Conservation (phyloP, 2,888 invertebrate species). For the Diaphora mendica region DNA sequence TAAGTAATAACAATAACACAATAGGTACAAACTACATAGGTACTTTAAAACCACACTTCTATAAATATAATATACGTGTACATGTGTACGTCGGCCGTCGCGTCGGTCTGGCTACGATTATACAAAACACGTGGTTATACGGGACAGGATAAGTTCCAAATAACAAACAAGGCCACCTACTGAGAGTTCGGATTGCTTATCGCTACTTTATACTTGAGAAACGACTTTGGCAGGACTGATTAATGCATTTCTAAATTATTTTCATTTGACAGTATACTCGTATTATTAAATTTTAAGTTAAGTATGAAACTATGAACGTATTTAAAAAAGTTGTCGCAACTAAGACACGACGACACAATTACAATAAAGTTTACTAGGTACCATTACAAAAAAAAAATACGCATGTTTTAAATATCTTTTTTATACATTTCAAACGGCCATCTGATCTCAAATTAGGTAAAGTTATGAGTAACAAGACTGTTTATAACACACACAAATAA, state of each 20-base stretch:
- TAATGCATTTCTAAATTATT: not conserved
- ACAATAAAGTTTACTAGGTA: no score
- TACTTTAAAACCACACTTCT: not conserved
- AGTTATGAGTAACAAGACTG: no score
- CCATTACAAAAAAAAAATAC: no score
- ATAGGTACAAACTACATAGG: not conserved
- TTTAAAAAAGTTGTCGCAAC: not conserved
- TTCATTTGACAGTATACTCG: not conserved
- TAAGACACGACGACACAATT: not conserved
- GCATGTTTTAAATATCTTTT: no score
- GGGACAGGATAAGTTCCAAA: constrained; percentile 37
- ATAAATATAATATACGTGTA: constrained; percentile 1
- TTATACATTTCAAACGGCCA: not conserved
- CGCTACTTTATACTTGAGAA: not conserved
- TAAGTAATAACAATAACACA: constrained; percentile 3
- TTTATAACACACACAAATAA: no score
- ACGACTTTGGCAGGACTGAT: not conserved
- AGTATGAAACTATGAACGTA: no score
- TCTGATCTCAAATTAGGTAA: no score
- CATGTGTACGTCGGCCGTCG: constrained; percentile 7
- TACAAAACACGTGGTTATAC: constrained; percentile 38
- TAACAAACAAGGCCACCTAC: constrained; percentile 40
- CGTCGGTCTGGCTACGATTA: constrained; percentile 38
- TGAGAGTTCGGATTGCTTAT: constrained; percentile 9
- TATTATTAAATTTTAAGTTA: not conserved